These are phyloP conservation scores for Philotrypesis tridentata DNA, from an alignment of 1,140 invertebrate species.

Conservation along the genomic window DNA sequence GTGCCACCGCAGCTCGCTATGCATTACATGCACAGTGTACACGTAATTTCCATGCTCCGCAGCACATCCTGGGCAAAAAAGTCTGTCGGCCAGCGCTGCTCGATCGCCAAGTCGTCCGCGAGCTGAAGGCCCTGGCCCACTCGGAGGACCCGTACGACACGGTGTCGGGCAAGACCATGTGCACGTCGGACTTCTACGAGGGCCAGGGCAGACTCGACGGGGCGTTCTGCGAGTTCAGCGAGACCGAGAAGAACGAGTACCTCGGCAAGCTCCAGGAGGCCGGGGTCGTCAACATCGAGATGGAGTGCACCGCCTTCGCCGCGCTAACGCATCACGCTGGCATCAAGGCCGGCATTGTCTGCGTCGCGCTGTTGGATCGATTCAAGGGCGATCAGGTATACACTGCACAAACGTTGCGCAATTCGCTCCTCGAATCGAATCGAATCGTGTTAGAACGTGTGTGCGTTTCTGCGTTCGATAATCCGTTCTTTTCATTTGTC, in stretches of 20 bases:
- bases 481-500: too few relatives aligned
- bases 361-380: slow-evolving; percentile 94
- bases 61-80: slow-evolving; percentile 92
- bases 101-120: slow-evolving; percentile 85
- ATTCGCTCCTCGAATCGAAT: neutral
- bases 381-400: slow-evolving; percentile 96
- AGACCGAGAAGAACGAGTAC: slow-evolving; percentile 92
- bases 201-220: slow-evolving; percentile 96
- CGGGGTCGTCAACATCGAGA: slow-evolving; percentile 97
- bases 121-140: slow-evolving; percentile 83
- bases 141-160: slow-evolving; percentile 88
- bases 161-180: slow-evolving; percentile 93
- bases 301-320: slow-evolving; percentile 95
- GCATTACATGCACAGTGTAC: too few relatives aligned
- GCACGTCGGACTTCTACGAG: slow-evolving; percentile 98
- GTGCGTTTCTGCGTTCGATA: slow-evolving; percentile 2
- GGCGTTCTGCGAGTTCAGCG: slow-evolving; percentile 95
- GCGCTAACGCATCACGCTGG: slow-evolving; percentile 96
- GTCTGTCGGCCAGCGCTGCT: slow-evolving; percentile 87
- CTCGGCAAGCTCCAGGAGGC: slow-evolving; percentile 83
- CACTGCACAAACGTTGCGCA: too few relatives aligned
- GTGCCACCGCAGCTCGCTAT: too few relatives aligned
- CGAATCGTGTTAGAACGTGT: neutral
- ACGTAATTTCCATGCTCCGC: too few relatives aligned
- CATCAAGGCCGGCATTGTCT: slow-evolving; percentile 93